A percentile compares a stretch with the other conserved stretches of the same genome.
These are phyloP conservation scores for Pentalonia nigronervosa DNA, from an alignment of 1,140 invertebrate species.

Conservation along the genomic window DNA sequence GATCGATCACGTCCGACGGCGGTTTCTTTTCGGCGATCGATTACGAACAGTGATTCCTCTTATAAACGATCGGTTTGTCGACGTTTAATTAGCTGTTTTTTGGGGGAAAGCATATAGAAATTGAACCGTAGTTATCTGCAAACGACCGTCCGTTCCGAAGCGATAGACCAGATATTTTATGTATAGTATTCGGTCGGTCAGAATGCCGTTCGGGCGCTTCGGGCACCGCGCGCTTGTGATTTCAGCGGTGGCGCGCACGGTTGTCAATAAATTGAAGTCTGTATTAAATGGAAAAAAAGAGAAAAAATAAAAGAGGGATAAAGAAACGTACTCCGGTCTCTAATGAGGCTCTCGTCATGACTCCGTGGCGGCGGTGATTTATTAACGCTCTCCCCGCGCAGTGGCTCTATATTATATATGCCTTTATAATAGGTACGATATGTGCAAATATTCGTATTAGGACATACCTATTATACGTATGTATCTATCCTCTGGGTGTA, in stretches of 20 bases:
- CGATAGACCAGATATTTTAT: background rate
- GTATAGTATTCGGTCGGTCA: background rate
- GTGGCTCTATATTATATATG: background rate
- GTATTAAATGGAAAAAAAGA: background rate
- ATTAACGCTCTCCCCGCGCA: background rate
- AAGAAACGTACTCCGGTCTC: background rate
- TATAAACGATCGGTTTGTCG: background rate
- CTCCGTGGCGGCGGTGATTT: background rate
- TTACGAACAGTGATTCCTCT: background rate
- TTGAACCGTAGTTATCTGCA: background rate
- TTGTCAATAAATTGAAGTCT: constrained; percentile 26
- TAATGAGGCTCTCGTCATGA: constrained; percentile 30
- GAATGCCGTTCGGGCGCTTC: constrained; percentile 1
- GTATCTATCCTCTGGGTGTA: background rate
- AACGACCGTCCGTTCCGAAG: background rate
- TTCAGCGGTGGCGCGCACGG: background rate
- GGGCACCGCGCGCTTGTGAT: constrained; percentile 4
- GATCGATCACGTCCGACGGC: constrained; percentile 2
- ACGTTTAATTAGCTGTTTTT: background rate
- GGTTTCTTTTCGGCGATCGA: constrained; percentile 3
- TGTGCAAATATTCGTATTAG: constrained; percentile 23
- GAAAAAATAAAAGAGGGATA: background rate
- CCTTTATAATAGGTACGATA: background rate
- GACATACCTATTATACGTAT: background rate
- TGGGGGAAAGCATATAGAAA: background rate